Evolutionary conservation across 92 coral and sea anemone species (phyloP), one percentile per base, ranked within the genome.

Genomic region (Phenganax subtilis): DNA sequence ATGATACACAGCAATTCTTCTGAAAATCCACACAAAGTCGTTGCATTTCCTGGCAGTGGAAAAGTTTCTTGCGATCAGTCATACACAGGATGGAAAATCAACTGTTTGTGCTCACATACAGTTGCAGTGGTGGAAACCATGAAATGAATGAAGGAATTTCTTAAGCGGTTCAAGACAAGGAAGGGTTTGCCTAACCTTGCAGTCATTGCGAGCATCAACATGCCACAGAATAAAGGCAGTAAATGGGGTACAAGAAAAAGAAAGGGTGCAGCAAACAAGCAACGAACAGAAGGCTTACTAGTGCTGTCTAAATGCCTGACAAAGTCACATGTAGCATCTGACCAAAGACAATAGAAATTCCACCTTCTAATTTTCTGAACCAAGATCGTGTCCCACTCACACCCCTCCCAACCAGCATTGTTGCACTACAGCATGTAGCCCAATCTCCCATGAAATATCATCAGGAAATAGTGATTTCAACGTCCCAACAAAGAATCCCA

Each of bases 31-130:
- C 88, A 55, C 44, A 83, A 72, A 51, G 80, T 85, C 62, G 74
- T 37, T 37, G 71, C 81, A 12, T 59, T 59, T 57, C 54, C 57
- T 10, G 67, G 6, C 27, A 85, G 72, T 52, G 84, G 87, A 52
- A 77, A 75, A 61, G 80, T 69, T 68, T 74, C 78, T 75, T 85
- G 87, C 72, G 84, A 85, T 70, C 78, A 85, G 62, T 57, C 57
- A 30, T 85, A 84, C 72, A 54, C 73, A 0, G 79, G 72, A 72
- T 87, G 82, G 83, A 14, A 64, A 77, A 63, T 86, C 25, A 76
- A 87, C 82, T 11, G 79, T 65, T 20, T 87, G 81, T 87, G 89
- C 80, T 75, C 86, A 57, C 89, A 87, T 75, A 82, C 75, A 66
- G 54, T 87, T 53, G 89, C 89, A 9, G 89, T 74, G 37, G 89